phyloP scores from a whole-genome alignment of 2,888 invertebrate species.

The Agrochola circellaris region DNA sequence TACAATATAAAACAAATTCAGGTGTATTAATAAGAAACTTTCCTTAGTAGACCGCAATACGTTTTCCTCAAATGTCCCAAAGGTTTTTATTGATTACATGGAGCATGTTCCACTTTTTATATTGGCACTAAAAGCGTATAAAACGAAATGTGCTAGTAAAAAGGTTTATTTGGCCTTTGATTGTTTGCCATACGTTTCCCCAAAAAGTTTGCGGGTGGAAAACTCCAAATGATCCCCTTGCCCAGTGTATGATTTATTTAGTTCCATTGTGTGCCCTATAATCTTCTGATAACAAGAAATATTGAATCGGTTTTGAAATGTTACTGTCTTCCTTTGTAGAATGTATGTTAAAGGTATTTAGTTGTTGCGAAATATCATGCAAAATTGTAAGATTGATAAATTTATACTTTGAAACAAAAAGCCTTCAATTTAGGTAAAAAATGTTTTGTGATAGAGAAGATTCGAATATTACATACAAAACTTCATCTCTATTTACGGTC shows the following conservation, averaged over 20 bases:
- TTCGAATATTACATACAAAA: constrained; percentile 8
- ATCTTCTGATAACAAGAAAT: constrained; percentile 55
- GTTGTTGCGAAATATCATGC: background rate
- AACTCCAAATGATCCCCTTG: constrained; percentile 66
- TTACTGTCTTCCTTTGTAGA: background rate
- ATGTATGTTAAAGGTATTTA: background rate
- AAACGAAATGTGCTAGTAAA: constrained; percentile 80
- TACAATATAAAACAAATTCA: constrained; percentile 49
- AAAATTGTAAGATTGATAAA: constrained; percentile 2
- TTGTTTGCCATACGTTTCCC: constrained; percentile 80
- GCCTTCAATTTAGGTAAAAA: constrained; percentile 19
- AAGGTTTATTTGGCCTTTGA: constrained; percentile 83
- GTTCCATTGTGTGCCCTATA: constrained; percentile 63
- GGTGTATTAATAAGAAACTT: constrained; percentile 58
- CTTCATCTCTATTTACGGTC: background rate
- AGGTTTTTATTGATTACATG: constrained; percentile 80
- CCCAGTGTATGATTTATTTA: constrained; percentile 71
- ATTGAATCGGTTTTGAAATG: constrained; percentile 22
- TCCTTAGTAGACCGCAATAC: constrained; percentile 48
- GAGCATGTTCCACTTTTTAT: constrained; percentile 77
- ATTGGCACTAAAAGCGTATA: constrained; percentile 78
- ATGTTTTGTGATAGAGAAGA: background rate
- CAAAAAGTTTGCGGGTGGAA: constrained; percentile 66
- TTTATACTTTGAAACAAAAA: constrained; percentile 22
- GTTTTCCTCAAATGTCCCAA: constrained; percentile 67